Conservation (phyloP, 2,797 vertebrate species). For the Aselliscus stoliczkanus region DNA sequence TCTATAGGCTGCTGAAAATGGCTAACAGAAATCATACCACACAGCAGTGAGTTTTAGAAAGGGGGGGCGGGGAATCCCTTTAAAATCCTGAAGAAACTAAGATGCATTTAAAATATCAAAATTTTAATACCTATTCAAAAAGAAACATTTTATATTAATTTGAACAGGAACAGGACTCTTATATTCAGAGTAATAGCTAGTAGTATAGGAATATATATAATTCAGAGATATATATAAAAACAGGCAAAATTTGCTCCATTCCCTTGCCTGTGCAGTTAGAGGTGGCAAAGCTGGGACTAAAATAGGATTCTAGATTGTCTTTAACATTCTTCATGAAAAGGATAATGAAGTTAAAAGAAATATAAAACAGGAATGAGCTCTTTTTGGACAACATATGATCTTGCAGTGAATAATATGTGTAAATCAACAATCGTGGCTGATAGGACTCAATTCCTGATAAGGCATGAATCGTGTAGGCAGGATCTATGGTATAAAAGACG, state of each 20-base stretch:
- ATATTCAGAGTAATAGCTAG: constrained; percentile 31
- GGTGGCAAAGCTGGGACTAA: not conserved
- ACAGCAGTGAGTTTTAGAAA: not conserved
- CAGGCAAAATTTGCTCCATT: not conserved
- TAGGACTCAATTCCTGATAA: not conserved
- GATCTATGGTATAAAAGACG: not conserved
- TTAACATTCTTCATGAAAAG: constrained; percentile 9
- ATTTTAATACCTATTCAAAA: not conserved
- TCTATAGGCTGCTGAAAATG: not conserved
- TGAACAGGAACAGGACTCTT: constrained; percentile 1
- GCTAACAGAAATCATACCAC: not conserved
- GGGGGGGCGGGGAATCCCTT: not conserved
- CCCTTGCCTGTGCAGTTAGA: not conserved
- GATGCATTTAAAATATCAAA: constrained; percentile 17
- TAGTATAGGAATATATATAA: not conserved
- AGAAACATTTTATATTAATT: constrained; percentile 15
- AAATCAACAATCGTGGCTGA: not conserved
- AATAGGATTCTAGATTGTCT: not conserved
- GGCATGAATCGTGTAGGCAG: not conserved
- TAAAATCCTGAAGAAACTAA: constrained; percentile 19
- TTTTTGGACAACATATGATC: not conserved
- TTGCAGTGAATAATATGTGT: not conserved
- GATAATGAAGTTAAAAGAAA: not conserved
- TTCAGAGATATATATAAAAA: constrained; percentile 33
- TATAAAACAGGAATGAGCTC: not conserved